Evolutionary conservation across 2,113 vertebrate species (phyloP).

Genomic region (Vulpes vulpes): DNA sequence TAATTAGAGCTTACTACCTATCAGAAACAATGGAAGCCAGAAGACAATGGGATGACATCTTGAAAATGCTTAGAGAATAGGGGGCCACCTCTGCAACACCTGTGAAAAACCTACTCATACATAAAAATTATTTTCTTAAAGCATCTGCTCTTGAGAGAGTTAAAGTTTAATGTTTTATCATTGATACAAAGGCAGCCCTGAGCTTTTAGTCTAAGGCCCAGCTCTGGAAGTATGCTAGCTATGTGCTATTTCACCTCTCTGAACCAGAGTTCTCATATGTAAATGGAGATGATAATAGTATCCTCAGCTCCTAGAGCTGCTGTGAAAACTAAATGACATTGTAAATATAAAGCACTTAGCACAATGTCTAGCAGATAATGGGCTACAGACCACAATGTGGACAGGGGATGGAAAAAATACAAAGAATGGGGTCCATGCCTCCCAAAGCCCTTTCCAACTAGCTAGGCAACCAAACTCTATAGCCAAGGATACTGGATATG

Average conservation of each 20-base stretch:
- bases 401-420: background rate
- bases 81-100: background rate
- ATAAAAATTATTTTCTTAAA: conserved; percentile 15
- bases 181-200: background rate
- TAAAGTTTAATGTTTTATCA: background rate
- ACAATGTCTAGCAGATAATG: background rate
- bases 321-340: background rate
- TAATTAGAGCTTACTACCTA: background rate
- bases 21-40: background rate
- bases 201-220: background rate
- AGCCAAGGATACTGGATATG: background rate
- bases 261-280: background rate
- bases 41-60: background rate
- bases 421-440: background rate
- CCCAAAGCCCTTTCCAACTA: background rate
- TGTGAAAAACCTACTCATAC: background rate
- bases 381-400: background rate
- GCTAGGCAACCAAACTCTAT: background rate
- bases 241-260: background rate
- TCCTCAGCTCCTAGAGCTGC: background rate
- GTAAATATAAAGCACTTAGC: background rate
- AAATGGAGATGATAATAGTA: background rate
- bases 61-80: background rate
- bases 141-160: background rate
- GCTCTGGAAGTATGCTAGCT: background rate